These are phyloP conservation scores for Halichondria panicea DNA, from an alignment of 37 sponge, comb jelly and placozoan species.

Conservation along the genomic window DNA sequence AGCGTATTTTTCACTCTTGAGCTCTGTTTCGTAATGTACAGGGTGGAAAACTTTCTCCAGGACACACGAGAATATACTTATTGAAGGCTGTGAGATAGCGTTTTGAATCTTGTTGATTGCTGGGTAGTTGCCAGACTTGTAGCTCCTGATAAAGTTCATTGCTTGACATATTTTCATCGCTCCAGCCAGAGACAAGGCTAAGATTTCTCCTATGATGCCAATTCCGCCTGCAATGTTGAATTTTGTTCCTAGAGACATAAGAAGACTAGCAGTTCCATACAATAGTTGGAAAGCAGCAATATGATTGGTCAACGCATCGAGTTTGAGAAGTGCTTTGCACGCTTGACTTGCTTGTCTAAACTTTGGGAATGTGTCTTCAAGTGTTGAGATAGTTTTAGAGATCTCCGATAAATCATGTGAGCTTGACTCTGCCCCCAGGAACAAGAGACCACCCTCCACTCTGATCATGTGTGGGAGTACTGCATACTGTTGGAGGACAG, in stretches of 20 bases:
- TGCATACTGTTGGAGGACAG: slow-evolving; percentile 26
- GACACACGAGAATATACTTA: not conserved
- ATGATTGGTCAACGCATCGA: no score
- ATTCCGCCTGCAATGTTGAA: slow-evolving; percentile 15
- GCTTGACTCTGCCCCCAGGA: not conserved
- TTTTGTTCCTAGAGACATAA: not conserved
- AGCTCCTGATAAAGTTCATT: slow-evolving; percentile 8
- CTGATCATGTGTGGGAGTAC: slow-evolving; percentile 27
- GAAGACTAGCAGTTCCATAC: slow-evolving; percentile 13
- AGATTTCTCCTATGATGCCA: slow-evolving; percentile 14
- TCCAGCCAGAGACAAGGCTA: slow-evolving; percentile 17
- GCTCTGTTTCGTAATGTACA: not conserved
- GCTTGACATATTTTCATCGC: slow-evolving; percentile 21
- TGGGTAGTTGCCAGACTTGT: not conserved
- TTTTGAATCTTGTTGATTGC: not conserved
- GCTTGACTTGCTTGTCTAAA: no score
- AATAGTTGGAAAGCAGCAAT: slow-evolving; percentile 1
- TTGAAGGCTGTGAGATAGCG: not conserved
- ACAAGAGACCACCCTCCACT: slow-evolving; percentile 14
- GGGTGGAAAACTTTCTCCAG: not conserved
- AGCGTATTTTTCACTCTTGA: not conserved
- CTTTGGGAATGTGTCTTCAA: not conserved
- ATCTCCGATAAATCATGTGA: not conserved
- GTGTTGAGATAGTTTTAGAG: not conserved
- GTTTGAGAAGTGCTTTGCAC: no score